phyloP scores from a whole-genome alignment of 2,888 invertebrate genomes.

The Malacosoma neustria region DNA sequence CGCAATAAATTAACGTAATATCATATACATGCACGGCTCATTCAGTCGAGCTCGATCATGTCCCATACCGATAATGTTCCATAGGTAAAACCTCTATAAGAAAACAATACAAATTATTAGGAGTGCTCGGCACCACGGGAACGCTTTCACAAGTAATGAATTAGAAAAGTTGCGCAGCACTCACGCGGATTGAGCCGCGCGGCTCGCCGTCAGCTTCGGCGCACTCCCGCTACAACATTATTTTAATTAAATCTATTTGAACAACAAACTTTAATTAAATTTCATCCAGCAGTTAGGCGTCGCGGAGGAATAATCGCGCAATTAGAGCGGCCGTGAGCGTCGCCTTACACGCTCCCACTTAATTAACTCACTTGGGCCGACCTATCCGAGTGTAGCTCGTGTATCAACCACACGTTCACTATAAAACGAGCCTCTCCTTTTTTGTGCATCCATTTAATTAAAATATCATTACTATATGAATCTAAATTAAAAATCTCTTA shows the following conservation, averaged over 20 bases:
- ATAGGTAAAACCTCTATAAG: conserved; percentile 50
- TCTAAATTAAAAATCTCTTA: too few species aligned
- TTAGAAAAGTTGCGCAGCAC: conserved; percentile 75
- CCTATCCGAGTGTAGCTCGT: conserved; percentile 38
- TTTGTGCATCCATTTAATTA: neutral
- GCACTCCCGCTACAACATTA: conserved; percentile 70
- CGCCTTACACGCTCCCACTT: conserved; percentile 73
- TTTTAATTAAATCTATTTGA: conserved; percentile 78
- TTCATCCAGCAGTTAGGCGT: conserved; percentile 75
- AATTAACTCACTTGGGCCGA: conserved; percentile 71
- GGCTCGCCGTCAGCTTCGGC: conserved; percentile 30
- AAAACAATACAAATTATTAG: conserved; percentile 74
- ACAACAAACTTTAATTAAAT: conserved; percentile 77
- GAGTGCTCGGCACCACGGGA: conserved; percentile 72
- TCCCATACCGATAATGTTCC: too few species aligned
- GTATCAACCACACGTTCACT: conserved; percentile 27
- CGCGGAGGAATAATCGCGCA: conserved; percentile 74
- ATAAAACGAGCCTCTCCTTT: neutral
- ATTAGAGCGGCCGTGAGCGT: conserved; percentile 74
- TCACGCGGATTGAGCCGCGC: conserved; percentile 70
- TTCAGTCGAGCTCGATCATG: too few species aligned
- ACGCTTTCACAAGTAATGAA: conserved; percentile 75
- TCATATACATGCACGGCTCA: too few species aligned
- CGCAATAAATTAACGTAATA: too few species aligned
- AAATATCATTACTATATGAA: too few species aligned